These are phyloP conservation scores for Cricetomys ansorgei DNA, from an alignment of 2,113 vertebrate species.

Conservation along the genomic window DNA sequence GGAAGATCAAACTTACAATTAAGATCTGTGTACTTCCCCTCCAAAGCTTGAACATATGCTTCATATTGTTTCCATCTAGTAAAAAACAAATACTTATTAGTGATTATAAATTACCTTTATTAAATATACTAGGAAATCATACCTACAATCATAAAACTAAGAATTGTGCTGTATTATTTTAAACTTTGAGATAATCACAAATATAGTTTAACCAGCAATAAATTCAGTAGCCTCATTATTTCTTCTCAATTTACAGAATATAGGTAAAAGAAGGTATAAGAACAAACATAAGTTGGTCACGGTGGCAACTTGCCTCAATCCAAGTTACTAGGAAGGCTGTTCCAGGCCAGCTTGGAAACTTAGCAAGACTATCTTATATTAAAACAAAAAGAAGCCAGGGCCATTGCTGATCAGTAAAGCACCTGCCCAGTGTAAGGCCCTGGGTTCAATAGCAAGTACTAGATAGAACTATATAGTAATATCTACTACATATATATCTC, in stretches of 20 bases:
- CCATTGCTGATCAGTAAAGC: background rate
- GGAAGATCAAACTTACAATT: constrained; percentile 94
- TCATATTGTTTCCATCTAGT: constrained; percentile 99
- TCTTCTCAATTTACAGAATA: background rate
- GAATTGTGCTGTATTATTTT: constrained; percentile 28
- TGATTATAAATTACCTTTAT: constrained; percentile 29
- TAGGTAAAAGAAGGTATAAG: background rate
- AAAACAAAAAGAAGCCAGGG: background rate
- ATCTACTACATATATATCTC: too few species aligned
- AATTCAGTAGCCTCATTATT: constrained; percentile 24
- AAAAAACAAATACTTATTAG: constrained; percentile 66
- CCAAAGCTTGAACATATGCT: constrained; percentile 97
- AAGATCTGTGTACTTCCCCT: constrained; percentile 98
- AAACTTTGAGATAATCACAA: constrained; percentile 35
- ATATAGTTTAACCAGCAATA: constrained; percentile 1
- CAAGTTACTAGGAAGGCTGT: background rate
- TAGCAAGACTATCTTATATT: background rate
- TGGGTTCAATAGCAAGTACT: background rate
- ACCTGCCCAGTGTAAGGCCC: background rate
- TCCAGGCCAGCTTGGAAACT: background rate
- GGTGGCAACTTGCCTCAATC: background rate
- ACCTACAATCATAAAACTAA: background rate
- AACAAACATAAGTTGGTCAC: background rate
- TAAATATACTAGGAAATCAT: constrained; percentile 17
- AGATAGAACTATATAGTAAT: too few species aligned